Conservation (phyloP, 2,113 vertebrate species). For the Trachemys scripta region DNA sequence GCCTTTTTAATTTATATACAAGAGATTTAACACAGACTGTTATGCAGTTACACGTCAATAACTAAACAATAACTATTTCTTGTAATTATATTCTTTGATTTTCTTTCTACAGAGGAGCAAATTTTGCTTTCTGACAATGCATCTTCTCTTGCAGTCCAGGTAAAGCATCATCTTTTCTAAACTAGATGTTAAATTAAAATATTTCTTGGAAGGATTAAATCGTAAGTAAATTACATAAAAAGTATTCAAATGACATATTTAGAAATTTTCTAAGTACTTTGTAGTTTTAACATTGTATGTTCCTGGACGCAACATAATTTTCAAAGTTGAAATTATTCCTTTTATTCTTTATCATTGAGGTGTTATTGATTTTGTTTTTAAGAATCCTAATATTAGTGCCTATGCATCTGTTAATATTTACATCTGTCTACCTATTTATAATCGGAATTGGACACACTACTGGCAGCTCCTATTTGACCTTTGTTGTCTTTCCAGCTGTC, state of each 20-base stretch:
- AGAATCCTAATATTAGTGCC: background rate
- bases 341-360: background rate
- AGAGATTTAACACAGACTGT: conserved; percentile 48
- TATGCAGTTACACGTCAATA: conserved; percentile 55
- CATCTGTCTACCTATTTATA: background rate
- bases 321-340: conserved; percentile 10
- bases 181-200: background rate
- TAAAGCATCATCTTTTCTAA: conserved; percentile 74
- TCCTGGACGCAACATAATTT: conserved; percentile 5
- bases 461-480: background rate
- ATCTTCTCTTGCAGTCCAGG: conserved; percentile 97
- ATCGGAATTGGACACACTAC: background rate
- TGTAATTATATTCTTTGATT: conserved; percentile 49
- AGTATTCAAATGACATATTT: conserved; percentile 1
- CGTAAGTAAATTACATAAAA: background rate
- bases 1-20: conserved; percentile 12
- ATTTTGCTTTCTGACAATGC: conserved; percentile 97
- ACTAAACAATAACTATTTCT: conserved; percentile 37
- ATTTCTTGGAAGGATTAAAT: background rate
- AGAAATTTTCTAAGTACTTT: conserved; percentile 12
- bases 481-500: background rate
- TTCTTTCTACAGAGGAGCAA: conserved; percentile 89
- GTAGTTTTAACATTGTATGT: background rate
- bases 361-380: conserved; percentile 10
- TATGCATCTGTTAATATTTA: background rate